Conservation (phyloP, 2,888 invertebrate species). For the Liopterus haemorrhoidalis region DNA sequence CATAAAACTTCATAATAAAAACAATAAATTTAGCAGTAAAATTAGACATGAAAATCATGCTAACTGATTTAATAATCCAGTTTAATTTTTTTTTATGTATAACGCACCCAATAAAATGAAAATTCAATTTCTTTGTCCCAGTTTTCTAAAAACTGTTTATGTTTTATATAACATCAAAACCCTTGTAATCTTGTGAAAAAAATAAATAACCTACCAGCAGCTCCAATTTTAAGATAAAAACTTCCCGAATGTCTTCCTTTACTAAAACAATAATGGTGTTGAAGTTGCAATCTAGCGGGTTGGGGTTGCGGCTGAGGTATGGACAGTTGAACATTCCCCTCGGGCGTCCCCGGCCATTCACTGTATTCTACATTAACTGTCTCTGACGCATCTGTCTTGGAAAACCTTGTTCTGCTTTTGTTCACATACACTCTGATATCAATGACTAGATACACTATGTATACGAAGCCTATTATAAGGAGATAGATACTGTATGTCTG, state of each 20-base stretch:
- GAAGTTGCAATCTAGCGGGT: slow-evolving; percentile 40
- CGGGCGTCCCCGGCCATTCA: slow-evolving; percentile 24
- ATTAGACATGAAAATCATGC: no score
- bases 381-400: slow-evolving; percentile 29
- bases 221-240: slow-evolving; percentile 68
- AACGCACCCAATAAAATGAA: neutral
- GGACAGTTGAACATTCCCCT: slow-evolving; percentile 37
- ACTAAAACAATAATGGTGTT: slow-evolving; percentile 59
- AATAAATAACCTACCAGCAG: slow-evolving; percentile 51
- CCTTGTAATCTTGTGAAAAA: neutral
- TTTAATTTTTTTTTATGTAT: no score
- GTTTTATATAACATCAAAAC: neutral
- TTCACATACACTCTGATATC: slow-evolving; percentile 58
- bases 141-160: neutral
- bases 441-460: slow-evolving; percentile 55
- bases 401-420: slow-evolving; percentile 45
- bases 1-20: no score
- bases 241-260: slow-evolving; percentile 66
- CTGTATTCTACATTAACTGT: slow-evolving; percentile 13
- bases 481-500: slow-evolving; percentile 60
- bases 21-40: no score
- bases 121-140: no score
- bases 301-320: slow-evolving; percentile 43
- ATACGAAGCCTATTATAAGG: slow-evolving; percentile 54
- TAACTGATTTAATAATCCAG: no score